Conservation (phyloP, 2,888 invertebrate species). For the Gasteruption jaculator region DNA sequence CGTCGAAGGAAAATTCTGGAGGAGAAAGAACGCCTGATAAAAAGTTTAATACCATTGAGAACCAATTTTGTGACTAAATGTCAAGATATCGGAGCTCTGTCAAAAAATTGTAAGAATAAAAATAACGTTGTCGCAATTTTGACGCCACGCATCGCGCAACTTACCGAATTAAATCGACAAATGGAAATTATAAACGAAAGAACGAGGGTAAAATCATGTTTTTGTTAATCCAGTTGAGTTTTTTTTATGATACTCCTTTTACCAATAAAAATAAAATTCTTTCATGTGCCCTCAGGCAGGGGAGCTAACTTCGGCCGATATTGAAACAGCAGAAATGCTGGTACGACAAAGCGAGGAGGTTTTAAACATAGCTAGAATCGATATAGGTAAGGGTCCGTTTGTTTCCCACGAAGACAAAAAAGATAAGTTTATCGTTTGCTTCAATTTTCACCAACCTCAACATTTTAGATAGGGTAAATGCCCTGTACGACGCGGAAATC, state of each 20-base stretch:
- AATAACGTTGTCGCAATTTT: conserved; percentile 29
- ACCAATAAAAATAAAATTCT: conserved; percentile 6
- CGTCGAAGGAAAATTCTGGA: conserved; percentile 48
- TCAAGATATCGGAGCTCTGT: conserved; percentile 29
- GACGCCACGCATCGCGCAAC: conserved; percentile 28
- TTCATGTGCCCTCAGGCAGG: conserved; percentile 30
- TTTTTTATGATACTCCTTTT: conserved; percentile 2
- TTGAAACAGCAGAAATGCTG: conserved; percentile 35
- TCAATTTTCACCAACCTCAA: conserved; percentile 3
- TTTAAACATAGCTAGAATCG: conserved; percentile 30
- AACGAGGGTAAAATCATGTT: conserved; percentile 36
- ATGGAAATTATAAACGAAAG: conserved; percentile 39
- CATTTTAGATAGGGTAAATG: conserved; percentile 33
- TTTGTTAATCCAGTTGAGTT: too few relatives aligned
- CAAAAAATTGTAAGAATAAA: conserved; percentile 35
- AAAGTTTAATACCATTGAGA: conserved; percentile 42
- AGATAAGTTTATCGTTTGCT: conserved; percentile 5
- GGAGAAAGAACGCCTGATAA: conserved; percentile 53
- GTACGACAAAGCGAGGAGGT: conserved; percentile 36
- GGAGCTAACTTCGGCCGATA: conserved; percentile 35
- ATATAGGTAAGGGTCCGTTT: conserved; percentile 34
- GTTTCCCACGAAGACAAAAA: neutral
- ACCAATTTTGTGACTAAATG: conserved; percentile 30
- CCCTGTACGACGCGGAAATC: conserved; percentile 33
- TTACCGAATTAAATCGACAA: conserved; percentile 45